Evolutionary conservation across 2,888 invertebrate genomes (phyloP), one percentile per base, ranked within the genome.

Genomic region (Spodoptera picta): DNA sequence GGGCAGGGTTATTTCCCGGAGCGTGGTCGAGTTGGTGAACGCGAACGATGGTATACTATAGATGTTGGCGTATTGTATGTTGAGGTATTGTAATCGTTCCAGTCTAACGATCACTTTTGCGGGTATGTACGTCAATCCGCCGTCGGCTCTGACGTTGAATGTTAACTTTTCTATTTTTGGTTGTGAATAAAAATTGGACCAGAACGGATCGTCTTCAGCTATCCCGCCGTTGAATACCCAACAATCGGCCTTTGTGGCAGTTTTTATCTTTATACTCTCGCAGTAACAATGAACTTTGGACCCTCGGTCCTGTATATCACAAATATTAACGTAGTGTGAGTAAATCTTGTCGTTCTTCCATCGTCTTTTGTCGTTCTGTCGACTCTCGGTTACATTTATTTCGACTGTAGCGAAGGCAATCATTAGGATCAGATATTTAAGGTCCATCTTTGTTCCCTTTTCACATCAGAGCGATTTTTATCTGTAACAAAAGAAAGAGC

Each of bases 151-250:
- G 4, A 97, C 96, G 80, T 96, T 96, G 82, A 98, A 96, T 55
- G 96, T 96, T 60, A 98, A 92, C 80, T 96, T 96, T 74, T 96
- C 95, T 72, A 97, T 91, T 79, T 96, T 95, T 10, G 96, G 96
- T 87, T 98, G 97, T 9, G 97, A 96, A 69, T 95, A 95, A 90
- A 97, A 97, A 79, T 96, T 95, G 24, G 95, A 95, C 97, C 98
- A 98, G 69, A 97, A 95, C 6, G 96, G 95, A 83, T 97, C 96
- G 72, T 96, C 96, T 79, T 96, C 96, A 48, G 95, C 95, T n/a
- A 96, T 95, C 7, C 96, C 96, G 4, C 95, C 95, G 67, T 96
- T 96, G 88, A 97, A 96, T 6, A 98, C 96, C 96, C 96, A 96
- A 84, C 98, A 98, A 83, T 97, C 97, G 3, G 97, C 97, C 76